Conservation (phyloP, 1,140 invertebrate species). For the Drosophila asahinai region DNA sequence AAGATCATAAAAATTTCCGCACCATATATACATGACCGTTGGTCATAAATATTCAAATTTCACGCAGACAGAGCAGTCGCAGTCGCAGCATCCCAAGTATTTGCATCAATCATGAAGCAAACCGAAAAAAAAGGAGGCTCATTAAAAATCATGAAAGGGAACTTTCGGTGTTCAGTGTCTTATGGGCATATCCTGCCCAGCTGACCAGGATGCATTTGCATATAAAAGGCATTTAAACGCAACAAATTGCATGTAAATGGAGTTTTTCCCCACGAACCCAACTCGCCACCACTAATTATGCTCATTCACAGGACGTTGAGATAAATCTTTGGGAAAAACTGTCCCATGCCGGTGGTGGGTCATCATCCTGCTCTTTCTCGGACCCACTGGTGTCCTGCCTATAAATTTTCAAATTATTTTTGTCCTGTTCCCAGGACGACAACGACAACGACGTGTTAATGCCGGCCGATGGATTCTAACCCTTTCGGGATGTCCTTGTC, state of each 20-base stretch:
- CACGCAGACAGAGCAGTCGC: conserved; percentile 20
- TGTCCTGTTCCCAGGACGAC: conserved; percentile 59
- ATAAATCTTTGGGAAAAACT: conserved; percentile 67
- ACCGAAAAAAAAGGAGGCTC: conserved; percentile 59
- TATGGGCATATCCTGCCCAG: conserved; percentile 48
- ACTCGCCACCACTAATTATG: conserved; percentile 83
- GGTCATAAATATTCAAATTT: conserved; percentile 85
- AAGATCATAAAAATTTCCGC: conserved; percentile 79
- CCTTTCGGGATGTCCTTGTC: conserved; percentile 66
- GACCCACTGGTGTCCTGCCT: conserved; percentile 71
- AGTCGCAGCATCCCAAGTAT: conserved; percentile 62
- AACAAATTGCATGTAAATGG: conserved; percentile 84
- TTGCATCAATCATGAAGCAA: conserved; percentile 71
- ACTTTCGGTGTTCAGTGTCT: conserved; percentile 53
- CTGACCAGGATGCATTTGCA: conserved; percentile 77
- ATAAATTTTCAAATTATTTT: conserved; percentile 78
- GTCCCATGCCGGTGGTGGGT: conserved; percentile 51
- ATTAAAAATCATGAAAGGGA: conserved; percentile 74
- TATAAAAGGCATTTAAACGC: conserved; percentile 83
- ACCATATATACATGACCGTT: conserved; percentile 83
- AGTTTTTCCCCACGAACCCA: conserved; percentile 57
- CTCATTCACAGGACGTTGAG: conserved; percentile 78
- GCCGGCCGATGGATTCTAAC: conserved; percentile 60
- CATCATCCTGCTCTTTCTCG: conserved; percentile 14
- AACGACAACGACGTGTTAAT: conserved; percentile 81